Evolutionary conservation across 2,113 vertebrate genomes (phyloP).

Genomic region (Smithornis capensis): DNA sequence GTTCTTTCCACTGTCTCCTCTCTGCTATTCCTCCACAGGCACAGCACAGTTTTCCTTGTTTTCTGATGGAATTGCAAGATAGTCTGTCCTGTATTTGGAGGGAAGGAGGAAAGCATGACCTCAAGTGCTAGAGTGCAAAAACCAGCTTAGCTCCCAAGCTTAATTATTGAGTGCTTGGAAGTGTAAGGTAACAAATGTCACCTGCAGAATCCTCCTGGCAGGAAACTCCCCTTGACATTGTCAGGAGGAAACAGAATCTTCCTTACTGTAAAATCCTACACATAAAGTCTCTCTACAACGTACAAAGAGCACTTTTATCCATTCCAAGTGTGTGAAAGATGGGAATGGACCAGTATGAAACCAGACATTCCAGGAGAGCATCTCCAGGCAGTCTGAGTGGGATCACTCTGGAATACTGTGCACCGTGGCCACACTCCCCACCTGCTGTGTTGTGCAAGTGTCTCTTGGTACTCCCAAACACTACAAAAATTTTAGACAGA

Average conservation of each 20-base stretch:
- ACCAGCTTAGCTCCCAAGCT: background rate
- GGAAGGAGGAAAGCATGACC: constrained; percentile 24
- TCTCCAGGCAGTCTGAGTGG: fast-evolving
- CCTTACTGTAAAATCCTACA: background rate
- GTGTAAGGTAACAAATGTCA: background rate
- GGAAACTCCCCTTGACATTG: background rate
- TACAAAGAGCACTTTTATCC: background rate
- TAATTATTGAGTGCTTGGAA: background rate
- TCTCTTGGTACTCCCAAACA: background rate
- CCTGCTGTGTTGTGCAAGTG: fast-evolving
- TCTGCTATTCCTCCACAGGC: constrained; percentile 87
- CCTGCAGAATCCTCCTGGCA: background rate
- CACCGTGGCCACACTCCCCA: fast-evolving
- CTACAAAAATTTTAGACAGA: background rate
- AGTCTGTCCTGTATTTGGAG: constrained; percentile 86
- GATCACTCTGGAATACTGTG: fast-evolving
- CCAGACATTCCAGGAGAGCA: background rate
- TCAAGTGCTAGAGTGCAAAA: background rate
- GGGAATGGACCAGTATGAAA: background rate
- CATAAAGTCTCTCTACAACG: fast-evolving
- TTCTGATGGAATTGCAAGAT: constrained; percentile 93
- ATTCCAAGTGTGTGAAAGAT: background rate
- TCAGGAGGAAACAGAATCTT: background rate
- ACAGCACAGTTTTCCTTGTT: constrained; percentile 89
- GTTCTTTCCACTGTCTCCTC: background rate